These are phyloP conservation scores for Spodoptera exigua DNA, from an alignment of 2,888 invertebrate genomes.

Conservation along the genomic window DNA sequence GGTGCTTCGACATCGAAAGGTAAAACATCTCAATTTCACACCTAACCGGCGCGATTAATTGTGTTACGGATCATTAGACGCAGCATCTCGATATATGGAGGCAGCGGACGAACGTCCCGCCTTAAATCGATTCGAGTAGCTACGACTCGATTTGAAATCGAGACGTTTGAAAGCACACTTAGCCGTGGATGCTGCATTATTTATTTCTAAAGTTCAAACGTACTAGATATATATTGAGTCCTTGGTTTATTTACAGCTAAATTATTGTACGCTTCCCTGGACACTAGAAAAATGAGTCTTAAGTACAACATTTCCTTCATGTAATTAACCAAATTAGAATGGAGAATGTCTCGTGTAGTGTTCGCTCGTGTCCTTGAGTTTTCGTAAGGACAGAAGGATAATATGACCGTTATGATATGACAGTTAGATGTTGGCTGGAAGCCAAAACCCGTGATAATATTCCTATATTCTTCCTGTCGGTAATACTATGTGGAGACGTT, in stretches of 20 bases:
- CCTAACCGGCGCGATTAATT: slow-evolving; percentile 43
- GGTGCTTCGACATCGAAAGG: slow-evolving; percentile 23
- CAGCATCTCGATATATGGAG: slow-evolving; percentile 41
- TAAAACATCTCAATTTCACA: slow-evolving; percentile 43
- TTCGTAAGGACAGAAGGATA: slow-evolving; percentile 40
- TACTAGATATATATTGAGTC: slow-evolving; percentile 7
- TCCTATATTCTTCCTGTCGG: slow-evolving; percentile 72
- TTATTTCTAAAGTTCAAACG: slow-evolving; percentile 35
- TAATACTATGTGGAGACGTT: slow-evolving; percentile 64
- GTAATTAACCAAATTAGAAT: slow-evolving; percentile 42
- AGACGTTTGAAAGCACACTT: slow-evolving; percentile 45
- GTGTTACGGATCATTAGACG: slow-evolving; percentile 44
- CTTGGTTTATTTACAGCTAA: slow-evolving; percentile 16
- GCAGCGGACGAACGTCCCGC: slow-evolving; percentile 25
- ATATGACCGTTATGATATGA: slow-evolving; percentile 53
- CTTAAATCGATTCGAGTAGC: slow-evolving; percentile 48
- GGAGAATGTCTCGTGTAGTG: slow-evolving; percentile 39
- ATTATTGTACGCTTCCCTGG: slow-evolving; percentile 9
- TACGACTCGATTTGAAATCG: slow-evolving; percentile 36
- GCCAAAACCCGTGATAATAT: slow-evolving; percentile 75
- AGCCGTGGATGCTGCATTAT: slow-evolving; percentile 44
- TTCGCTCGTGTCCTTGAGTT: slow-evolving; percentile 46
- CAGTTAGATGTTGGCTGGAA: slow-evolving; percentile 68
- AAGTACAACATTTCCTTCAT: slow-evolving; percentile 15
- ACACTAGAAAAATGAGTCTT: slow-evolving; percentile 20